Evolutionary conservation across 2,113 vertebrate species (phyloP).

Genomic region (Cinclus cinclus): DNA sequence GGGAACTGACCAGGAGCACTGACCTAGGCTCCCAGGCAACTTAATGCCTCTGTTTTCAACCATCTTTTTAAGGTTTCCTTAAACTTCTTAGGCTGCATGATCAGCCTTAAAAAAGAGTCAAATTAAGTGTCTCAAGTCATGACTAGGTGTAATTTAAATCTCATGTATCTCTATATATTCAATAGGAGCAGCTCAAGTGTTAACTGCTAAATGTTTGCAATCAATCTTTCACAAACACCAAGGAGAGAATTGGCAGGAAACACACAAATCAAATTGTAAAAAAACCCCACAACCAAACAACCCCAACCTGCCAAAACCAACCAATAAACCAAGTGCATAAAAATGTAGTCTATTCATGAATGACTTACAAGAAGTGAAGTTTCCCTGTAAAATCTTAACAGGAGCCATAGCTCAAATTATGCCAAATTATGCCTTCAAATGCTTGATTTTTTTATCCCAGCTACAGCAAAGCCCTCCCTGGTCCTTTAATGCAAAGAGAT

Average conservation of each 20-base stretch:
- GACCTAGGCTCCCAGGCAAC: background rate
- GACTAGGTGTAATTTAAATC: background rate
- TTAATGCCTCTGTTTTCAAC: background rate
- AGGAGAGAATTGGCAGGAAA: background rate
- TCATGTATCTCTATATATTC: background rate
- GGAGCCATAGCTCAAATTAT: background rate
- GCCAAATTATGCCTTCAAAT: background rate
- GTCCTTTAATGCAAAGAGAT: background rate
- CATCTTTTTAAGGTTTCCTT: background rate
- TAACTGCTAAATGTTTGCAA: background rate
- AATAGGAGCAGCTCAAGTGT: background rate
- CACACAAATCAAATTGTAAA: background rate
- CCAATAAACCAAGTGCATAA: background rate
- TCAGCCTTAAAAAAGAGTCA: background rate
- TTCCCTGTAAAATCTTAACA: background rate
- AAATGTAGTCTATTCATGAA: background rate
- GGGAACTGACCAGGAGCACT: background rate
- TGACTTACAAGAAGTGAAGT: background rate
- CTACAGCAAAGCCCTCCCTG: background rate
- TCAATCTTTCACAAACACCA: background rate
- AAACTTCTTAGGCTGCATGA: background rate
- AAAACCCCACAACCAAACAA: background rate
- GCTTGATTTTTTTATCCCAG: background rate
- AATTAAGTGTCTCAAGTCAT: background rate
- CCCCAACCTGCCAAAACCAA: rapidly evolving